Percentiles rank a stretch among this genome's conserved stretches.
Evolutionary conservation across 2,888 invertebrate genomes (phyloP).

Genomic region (Cantharis rustica): DNA sequence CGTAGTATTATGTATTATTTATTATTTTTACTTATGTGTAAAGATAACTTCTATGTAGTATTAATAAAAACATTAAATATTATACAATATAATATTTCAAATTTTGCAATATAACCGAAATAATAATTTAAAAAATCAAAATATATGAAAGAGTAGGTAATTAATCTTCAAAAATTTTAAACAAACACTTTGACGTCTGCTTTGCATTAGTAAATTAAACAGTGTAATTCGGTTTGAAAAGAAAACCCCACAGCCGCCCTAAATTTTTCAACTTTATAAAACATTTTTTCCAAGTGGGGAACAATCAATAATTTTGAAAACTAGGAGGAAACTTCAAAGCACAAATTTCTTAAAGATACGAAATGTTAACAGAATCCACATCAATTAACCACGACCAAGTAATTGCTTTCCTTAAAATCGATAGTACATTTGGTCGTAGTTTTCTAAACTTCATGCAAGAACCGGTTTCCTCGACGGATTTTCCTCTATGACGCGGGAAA

Average conservation of each 20-base stretch:
- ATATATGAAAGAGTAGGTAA: neutral
- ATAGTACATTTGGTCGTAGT: constrained; percentile 22
- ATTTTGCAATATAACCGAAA: too few species aligned
- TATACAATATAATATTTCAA: too few species aligned
- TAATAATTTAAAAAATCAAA: neutral
- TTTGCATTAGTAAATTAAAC: neutral
- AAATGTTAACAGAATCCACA: constrained; percentile 31
- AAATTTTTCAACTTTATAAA: neutral
- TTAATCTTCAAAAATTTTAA: neutral
- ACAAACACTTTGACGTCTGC: neutral
- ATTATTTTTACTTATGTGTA: too few species aligned
- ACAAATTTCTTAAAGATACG: constrained; percentile 19
- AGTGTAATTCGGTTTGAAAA: neutral
- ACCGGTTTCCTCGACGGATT: neutral
- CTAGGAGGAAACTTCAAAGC: constrained; percentile 13
- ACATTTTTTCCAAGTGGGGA: neutral
- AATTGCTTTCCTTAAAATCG: constrained; percentile 35
- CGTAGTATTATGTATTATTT: too few species aligned
- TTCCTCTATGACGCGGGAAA: neutral
- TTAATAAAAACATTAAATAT: too few species aligned
- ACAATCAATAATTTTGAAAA: neutral
- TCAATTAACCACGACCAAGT: constrained; percentile 37
- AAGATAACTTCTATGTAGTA: too few species aligned
- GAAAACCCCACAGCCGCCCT: neutral
- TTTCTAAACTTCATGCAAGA: constrained; percentile 9